Percentiles rank a stretch among this genome's conserved stretches.
Conservation (phyloP, 2,888 invertebrate genomes). For the Zonitis immaculata region DNA sequence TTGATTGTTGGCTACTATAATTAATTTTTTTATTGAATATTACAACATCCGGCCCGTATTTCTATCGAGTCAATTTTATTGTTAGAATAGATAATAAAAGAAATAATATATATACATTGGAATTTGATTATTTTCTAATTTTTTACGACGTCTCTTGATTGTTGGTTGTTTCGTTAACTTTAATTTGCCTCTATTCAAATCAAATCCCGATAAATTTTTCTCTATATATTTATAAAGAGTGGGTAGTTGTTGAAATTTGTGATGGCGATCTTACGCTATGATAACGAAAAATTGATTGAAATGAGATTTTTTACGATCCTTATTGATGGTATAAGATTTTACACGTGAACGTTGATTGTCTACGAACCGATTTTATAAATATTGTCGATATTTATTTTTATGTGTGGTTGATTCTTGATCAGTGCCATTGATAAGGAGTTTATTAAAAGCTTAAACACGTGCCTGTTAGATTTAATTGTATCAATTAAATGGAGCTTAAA, state of each 20-base stretch:
- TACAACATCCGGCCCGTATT: too few species aligned
- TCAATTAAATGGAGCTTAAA: slow-evolving; percentile 25
- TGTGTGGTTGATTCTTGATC: slow-evolving; percentile 14
- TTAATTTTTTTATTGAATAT: too few species aligned
- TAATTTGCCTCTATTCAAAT: not conserved
- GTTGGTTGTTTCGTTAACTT: not conserved
- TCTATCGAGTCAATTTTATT: too few species aligned
- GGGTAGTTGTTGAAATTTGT: slow-evolving; percentile 3
- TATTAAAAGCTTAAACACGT: slow-evolving; percentile 27
- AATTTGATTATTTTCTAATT: too few species aligned
- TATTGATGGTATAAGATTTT: slow-evolving; percentile 23
- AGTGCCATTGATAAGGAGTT: slow-evolving; percentile 20
- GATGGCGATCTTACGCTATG: not conserved
- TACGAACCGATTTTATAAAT: too few species aligned
- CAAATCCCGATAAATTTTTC: not conserved
- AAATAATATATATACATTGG: too few species aligned
- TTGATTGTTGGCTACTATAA: slow-evolving; percentile 14
- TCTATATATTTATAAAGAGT: too few species aligned
- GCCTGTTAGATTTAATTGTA: slow-evolving; percentile 26
- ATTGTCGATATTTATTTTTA: too few species aligned
- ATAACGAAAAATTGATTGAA: slow-evolving; percentile 23
- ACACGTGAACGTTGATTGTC: slow-evolving; percentile 18
- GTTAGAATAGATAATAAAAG: too few species aligned
- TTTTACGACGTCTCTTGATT: not conserved
- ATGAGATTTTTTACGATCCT: slow-evolving; percentile 19